Base-by-base conservation (phyloP, 2,113 vertebrate genomes). In the Microcebus murinus region DNA sequence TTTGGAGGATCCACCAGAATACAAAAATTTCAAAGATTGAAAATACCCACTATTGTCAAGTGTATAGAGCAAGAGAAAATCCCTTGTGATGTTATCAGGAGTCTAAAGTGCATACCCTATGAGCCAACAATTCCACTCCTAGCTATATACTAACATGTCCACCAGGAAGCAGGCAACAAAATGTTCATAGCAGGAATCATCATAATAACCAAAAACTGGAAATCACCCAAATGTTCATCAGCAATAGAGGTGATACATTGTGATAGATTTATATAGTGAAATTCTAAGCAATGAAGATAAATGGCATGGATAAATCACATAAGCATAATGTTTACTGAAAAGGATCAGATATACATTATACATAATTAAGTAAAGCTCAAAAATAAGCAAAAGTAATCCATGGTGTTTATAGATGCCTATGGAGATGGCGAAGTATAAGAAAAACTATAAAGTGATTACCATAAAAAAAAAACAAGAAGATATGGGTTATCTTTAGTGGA, bases 371-470 rank as follows among this genome's bases (percentile, higher is more conserved):
- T 92, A 42, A 74, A 87, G 65, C 81, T 90, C 52, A 87, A 90
- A 90, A 76, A 63, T 34, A 65, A 25, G 71, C 48, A 88, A 95
- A 94, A 93, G 25, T 74, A 93, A 85, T 34, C 36, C 45, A 65
- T 73, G 17, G 31, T 68, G 6, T 65, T 86, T 77, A 85, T 10
- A 90, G 87, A 87, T 63, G 34, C 18, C 13, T 84, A 29, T 10
- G 52, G 77, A 61, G 23, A 42, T 27, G 34, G 17, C n/a, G 76
- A 67, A 23, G 6, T 18, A 63, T 31, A 87, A 90, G 15, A 74
- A 48, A 83, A 95, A 6, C 31, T 81, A 85, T 25, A 36, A 94
- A 88, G 2, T n/a, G 13, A 70, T 86, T 61, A 67, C 4, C 42
- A 36, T 25, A 25, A 12, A 48, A 25, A 12, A 12, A 48, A 11